Evolutionary conservation across 2,113 vertebrate genomes (phyloP).

Genomic region (Corythaeola cristata): DNA sequence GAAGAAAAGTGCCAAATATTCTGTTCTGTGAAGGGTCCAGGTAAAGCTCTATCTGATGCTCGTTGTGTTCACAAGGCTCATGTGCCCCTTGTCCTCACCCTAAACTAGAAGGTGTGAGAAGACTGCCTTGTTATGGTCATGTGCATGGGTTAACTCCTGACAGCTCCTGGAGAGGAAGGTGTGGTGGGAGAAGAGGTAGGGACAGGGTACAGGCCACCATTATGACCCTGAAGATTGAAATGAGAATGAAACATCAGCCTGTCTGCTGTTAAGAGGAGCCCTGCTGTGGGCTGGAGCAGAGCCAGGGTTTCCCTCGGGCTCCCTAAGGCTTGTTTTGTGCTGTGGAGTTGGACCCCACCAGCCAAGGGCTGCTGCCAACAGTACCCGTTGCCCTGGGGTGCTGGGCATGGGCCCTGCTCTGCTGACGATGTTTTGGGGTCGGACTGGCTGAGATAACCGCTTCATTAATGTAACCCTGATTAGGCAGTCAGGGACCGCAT

Average conservation of each 20-base stretch:
- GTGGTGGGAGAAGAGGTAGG: background rate
- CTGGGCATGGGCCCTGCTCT: background rate
- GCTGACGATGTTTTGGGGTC: conserved; percentile 1
- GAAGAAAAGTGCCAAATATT: background rate
- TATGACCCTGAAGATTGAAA: background rate
- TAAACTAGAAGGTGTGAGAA: background rate
- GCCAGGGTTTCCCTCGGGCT: background rate
- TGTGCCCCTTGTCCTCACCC: background rate
- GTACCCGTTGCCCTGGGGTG: background rate
- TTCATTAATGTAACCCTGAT: conserved; percentile 51
- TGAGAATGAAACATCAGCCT: background rate
- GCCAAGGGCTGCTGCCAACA: background rate
- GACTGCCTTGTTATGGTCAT: background rate
- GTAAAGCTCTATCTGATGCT: background rate
- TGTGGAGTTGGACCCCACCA: background rate
- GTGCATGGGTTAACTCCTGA: background rate
- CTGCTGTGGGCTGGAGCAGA: background rate
- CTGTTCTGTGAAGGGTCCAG: background rate
- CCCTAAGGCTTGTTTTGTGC: background rate
- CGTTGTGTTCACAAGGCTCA: accelerated
- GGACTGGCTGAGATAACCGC: conserved; percentile 4
- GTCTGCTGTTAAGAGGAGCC: background rate
- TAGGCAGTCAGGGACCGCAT: conserved; percentile 4
- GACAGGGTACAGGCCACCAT: background rate
- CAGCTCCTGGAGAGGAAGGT: background rate